Conservation (phyloP, 2,113 vertebrate species). For the Psophia crepitans region DNA sequence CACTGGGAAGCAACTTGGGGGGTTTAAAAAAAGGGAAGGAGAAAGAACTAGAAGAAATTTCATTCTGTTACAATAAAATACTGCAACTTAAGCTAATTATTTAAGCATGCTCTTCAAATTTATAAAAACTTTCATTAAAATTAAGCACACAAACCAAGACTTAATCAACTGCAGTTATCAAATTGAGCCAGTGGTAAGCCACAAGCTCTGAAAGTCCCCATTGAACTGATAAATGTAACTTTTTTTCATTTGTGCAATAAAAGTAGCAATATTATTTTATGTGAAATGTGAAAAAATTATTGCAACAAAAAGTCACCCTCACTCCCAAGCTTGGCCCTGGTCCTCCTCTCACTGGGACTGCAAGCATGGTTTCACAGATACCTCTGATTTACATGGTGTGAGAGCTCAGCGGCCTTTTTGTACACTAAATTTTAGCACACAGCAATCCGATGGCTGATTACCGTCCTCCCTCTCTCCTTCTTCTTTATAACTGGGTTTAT, state of each 20-base stretch:
- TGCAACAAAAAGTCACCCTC: neutral
- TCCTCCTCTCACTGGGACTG: neutral
- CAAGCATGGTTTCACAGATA: neutral
- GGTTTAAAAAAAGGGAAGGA: neutral
- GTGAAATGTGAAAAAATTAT: neutral
- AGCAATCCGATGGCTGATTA: neutral
- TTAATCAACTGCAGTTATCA: neutral
- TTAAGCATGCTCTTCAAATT: neutral
- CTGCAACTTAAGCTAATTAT: neutral
- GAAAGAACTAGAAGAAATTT: neutral
- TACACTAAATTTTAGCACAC: constrained; percentile 5
- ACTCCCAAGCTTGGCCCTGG: neutral
- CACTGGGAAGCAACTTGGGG: neutral
- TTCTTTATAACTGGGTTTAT: constrained; percentile 23
- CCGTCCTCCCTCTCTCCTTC: neutral
- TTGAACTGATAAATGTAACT: neutral
- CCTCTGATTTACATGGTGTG: neutral
- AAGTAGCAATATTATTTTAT: neutral
- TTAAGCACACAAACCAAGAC: neutral
- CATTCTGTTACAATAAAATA: neutral
- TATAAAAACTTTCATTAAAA: neutral
- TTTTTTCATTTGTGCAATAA: neutral
- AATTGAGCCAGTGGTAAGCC: neutral
- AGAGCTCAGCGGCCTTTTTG: neutral
- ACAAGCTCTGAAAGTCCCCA: neutral